Percentiles rank a stretch among this genome's conserved stretches.
Evolutionary conservation across 2,797 vertebrate species (phyloP).

Genomic region (Aphelocoma californica): DNA sequence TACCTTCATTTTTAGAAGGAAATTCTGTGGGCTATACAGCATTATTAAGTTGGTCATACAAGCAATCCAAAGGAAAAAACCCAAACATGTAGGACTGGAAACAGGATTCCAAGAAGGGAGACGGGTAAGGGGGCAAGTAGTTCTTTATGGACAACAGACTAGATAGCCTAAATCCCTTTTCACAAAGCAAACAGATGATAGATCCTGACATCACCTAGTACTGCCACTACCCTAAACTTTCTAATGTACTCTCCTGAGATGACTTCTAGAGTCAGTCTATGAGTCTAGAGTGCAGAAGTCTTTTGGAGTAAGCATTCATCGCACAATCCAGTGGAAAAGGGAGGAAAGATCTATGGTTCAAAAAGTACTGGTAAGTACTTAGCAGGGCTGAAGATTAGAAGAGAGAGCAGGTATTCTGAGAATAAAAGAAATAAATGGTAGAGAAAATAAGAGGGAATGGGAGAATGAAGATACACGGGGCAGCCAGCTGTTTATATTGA

Average conservation of each 20-base stretch:
- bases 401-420: background rate
- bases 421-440: background rate
- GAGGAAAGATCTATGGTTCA: background rate
- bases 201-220: background rate
- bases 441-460: background rate
- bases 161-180: background rate
- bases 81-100: fast-evolving
- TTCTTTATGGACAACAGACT: background rate
- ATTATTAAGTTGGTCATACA: background rate
- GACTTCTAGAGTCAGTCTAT: background rate
- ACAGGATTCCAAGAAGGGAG: background rate
- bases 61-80: background rate
- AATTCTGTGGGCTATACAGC: background rate
- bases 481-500: background rate
- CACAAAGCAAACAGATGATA: background rate
- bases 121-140: fast-evolving
- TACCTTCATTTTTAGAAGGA: background rate
- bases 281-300: background rate
- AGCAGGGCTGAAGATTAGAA: background rate
- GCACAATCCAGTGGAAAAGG: background rate
- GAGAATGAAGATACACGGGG: background rate
- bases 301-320: background rate
- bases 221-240: background rate
- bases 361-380: background rate
- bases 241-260: background rate